Evolutionary conservation across 2,888 invertebrate species (phyloP), one percentile per base, ranked within the genome.

Genomic region (Caenorhabditis sp.): DNA sequence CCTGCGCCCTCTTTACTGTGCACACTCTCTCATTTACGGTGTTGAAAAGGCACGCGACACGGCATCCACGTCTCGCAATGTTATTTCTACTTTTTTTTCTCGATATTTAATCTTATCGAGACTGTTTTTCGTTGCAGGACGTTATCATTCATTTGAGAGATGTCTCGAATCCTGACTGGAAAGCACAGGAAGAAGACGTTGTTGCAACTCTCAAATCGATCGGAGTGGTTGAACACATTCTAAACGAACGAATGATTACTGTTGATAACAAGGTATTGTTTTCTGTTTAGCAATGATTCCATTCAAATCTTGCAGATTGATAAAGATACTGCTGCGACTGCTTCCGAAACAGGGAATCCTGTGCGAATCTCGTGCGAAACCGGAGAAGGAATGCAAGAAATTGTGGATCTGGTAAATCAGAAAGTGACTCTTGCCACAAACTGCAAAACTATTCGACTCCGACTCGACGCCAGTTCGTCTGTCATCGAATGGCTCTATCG

Each of bases 91-190:
- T n/a, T n/a, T n/a, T n/a, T n/a, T n/a, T n/a, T n/a, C n/a, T n/a
- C n/a, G n/a, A n/a, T n/a, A n/a, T n/a, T n/a, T n/a, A 9, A 4
- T 50, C 18, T 2, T n/a, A 47, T 47, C 47, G 47, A 47, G n/a
- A n/a, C n/a, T n/a, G n/a, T 47, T 62, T 20, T 15, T 32, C 11
- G 20, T 92, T 92, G 67, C 89, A 95, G 95, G 95, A 96, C 93
- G 92, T 95, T 0, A 94, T 96, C 60, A 91, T 96, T 60, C 96
- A 96, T 91, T 94, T 96, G 0, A 94, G 95, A 89, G 96, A 96
- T 92, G 92, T 94, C 0, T 95, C 96, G 80, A 95, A 96, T 92
- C 95, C 95, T 4, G 95, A 95, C 90, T 93, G 93, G 86, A 86
- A 92, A 65, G 94, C 94, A 22, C 96, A 96, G 92, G 93, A 94